Evolutionary conservation across 2,888 invertebrate species (phyloP).

Genomic region (Serrognathus titanus): DNA sequence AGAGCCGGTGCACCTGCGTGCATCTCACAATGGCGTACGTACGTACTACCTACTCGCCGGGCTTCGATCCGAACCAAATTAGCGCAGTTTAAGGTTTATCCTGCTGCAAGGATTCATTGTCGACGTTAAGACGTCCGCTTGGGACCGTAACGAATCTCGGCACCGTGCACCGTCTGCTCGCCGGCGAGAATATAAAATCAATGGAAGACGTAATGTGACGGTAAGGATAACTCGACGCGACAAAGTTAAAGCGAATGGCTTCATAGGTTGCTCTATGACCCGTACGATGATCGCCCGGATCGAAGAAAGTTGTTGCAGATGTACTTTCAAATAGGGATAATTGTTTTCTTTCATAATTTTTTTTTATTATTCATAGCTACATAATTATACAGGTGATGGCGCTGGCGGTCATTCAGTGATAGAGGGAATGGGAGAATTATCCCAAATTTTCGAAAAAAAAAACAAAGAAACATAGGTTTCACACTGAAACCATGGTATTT

Average conservation of each 20-base stretch:
- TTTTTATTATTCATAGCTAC: too few species aligned
- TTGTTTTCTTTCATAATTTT: too few species aligned
- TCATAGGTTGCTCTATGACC: conserved; percentile 9
- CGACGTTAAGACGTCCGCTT: too few species aligned
- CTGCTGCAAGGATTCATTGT: too few species aligned
- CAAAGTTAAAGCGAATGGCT: conserved; percentile 7
- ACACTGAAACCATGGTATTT: too few species aligned
- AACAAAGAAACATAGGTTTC: too few species aligned
- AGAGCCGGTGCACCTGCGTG: conserved; percentile 21
- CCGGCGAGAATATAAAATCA: conserved; percentile 13
- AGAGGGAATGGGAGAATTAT: too few species aligned
- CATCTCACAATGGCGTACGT: conserved; percentile 1
- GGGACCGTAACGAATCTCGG: too few species aligned
- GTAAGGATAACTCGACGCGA: conserved; percentile 7
- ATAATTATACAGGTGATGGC: too few species aligned
- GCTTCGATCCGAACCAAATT: not conserved
- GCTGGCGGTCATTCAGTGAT: too few species aligned
- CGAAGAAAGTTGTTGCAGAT: conserved; percentile 5
- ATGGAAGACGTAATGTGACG: conserved; percentile 20
- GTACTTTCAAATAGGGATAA: not conserved
- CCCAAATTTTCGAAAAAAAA: too few species aligned
- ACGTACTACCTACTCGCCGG: not conserved
- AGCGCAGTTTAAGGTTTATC: too few species aligned
- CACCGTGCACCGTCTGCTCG: not conserved
- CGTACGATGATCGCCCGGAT: conserved; percentile 9